These are phyloP conservation scores for Chaunax sp. DNA, from an alignment of 2,797 vertebrate species.

Conservation along the genomic window DNA sequence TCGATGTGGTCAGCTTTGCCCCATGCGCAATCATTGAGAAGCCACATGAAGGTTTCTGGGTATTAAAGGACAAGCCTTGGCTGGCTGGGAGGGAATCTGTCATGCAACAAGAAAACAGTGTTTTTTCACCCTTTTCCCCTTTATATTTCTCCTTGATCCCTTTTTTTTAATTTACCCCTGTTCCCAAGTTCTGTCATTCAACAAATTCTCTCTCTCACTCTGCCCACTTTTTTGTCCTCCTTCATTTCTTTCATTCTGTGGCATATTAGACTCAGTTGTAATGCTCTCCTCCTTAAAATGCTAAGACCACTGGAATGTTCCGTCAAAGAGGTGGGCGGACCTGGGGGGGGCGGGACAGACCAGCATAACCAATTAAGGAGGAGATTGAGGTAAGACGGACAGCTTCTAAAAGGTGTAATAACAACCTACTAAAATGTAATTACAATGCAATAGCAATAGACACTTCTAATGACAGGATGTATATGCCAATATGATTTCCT, in stretches of 20 bases:
- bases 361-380: slow-evolving; percentile 85
- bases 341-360: slow-evolving; percentile 72
- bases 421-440: slow-evolving; percentile 83
- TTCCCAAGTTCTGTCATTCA: slow-evolving; percentile 61
- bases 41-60: slow-evolving; percentile 85
- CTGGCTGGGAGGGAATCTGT: slow-evolving; percentile 88
- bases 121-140: slow-evolving; percentile 81
- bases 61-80: slow-evolving; percentile 90
- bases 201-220: slow-evolving; percentile 47
- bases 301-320: slow-evolving; percentile 80
- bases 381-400: slow-evolving; percentile 84
- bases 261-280: slow-evolving; percentile 78
- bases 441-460: slow-evolving; percentile 83
- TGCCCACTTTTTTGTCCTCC: slow-evolving; percentile 40
- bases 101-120: slow-evolving; percentile 86
- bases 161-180: slow-evolving; percentile 52
- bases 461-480: slow-evolving; percentile 83
- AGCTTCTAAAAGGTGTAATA: slow-evolving; percentile 83
- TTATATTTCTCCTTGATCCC: slow-evolving; percentile 71
- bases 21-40: slow-evolving; percentile 85
- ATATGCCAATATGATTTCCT: slow-evolving; percentile 80
- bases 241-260: slow-evolving; percentile 76
- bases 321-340: slow-evolving; percentile 74
- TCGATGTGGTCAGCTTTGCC: slow-evolving; percentile 83
- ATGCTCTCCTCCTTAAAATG: slow-evolving; percentile 78